These are phyloP conservation scores for Sipha maydis DNA, from an alignment of 2,888 invertebrate species.

Conservation along the genomic window DNA sequence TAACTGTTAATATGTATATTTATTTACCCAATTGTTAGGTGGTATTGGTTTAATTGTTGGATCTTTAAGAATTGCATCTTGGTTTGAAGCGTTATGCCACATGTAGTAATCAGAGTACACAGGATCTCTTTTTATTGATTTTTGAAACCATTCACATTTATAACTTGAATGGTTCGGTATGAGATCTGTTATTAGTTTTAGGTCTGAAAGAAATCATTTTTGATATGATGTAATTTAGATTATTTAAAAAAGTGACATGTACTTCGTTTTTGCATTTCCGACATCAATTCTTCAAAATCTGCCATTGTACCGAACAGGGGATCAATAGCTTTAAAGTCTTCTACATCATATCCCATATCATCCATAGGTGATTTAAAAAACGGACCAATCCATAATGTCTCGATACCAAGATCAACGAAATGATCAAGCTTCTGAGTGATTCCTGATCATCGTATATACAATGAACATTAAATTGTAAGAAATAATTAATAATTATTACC, in stretches of 20 bases:
- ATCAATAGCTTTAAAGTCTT: slow-evolving; percentile 33
- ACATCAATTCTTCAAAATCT: slow-evolving; percentile 70
- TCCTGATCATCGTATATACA: slow-evolving; percentile 64
- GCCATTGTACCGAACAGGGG: slow-evolving; percentile 71
- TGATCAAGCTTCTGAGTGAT: slow-evolving; percentile 64
- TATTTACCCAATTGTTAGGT: slow-evolving; percentile 66
- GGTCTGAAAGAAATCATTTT: slow-evolving; percentile 61
- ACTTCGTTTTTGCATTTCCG: slow-evolving; percentile 67
- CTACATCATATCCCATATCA: slow-evolving; percentile 58
- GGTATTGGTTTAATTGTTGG: slow-evolving; percentile 35
- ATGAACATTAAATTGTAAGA: not conserved
- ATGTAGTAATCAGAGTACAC: slow-evolving; percentile 70
- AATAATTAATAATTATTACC: slow-evolving; percentile 69
- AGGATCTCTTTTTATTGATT: slow-evolving; percentile 66
- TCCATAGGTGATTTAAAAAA: slow-evolving; percentile 65
- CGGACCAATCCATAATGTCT: slow-evolving; percentile 49
- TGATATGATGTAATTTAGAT: not conserved
- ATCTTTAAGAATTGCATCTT: slow-evolving; percentile 63
- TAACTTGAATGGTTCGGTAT: slow-evolving; percentile 67
- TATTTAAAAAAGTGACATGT: not conserved
- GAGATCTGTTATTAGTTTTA: slow-evolving; percentile 65
- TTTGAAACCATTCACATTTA: slow-evolving; percentile 70
- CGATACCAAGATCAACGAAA: slow-evolving; percentile 49
- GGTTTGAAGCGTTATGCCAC: slow-evolving; percentile 67
- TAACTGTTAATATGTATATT: not conserved